Conservation (phyloP, 2,797 vertebrate genomes). For the Myotis daubentonii region DNA sequence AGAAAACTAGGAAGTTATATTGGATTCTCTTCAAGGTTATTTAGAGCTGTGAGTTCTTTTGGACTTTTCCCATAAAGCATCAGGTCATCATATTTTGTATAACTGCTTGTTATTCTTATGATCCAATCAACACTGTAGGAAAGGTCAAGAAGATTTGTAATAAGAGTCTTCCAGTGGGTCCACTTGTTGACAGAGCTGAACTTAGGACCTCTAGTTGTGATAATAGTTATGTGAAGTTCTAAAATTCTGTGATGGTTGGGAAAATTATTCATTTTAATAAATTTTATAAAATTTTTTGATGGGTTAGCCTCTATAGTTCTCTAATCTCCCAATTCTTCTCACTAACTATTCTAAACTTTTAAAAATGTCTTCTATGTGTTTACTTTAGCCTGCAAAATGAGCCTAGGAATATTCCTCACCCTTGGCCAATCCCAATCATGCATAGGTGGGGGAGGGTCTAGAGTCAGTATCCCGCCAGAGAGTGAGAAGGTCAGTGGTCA, state of each 20-base stretch:
- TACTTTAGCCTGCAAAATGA: not conserved
- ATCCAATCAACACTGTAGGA: not conserved
- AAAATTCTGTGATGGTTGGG: not conserved
- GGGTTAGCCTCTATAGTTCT: not conserved
- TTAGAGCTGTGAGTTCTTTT: not conserved
- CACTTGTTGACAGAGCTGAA: not conserved
- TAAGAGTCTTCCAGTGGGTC: not conserved
- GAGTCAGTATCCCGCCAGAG: not conserved
- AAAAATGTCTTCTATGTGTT: not conserved
- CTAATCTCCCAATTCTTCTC: not conserved
- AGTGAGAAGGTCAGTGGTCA: not conserved
- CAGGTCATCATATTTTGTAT: not conserved
- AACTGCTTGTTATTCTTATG: not conserved
- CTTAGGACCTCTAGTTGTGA: not conserved
- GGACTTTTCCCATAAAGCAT: not conserved
- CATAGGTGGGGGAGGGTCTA: not conserved
- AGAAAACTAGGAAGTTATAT: not conserved
- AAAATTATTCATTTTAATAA: conserved; percentile 6
- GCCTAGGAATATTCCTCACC: not conserved
- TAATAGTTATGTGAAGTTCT: not conserved
- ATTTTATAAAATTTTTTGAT: not conserved
- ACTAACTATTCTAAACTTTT: not conserved
- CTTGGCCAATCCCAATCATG: not conserved
- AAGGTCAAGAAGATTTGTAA: not conserved
- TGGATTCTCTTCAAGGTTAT: not conserved